Evolutionary conservation across 2,797 vertebrate genomes (phyloP).

Genomic region (Protosalanx chinensis): DNA sequence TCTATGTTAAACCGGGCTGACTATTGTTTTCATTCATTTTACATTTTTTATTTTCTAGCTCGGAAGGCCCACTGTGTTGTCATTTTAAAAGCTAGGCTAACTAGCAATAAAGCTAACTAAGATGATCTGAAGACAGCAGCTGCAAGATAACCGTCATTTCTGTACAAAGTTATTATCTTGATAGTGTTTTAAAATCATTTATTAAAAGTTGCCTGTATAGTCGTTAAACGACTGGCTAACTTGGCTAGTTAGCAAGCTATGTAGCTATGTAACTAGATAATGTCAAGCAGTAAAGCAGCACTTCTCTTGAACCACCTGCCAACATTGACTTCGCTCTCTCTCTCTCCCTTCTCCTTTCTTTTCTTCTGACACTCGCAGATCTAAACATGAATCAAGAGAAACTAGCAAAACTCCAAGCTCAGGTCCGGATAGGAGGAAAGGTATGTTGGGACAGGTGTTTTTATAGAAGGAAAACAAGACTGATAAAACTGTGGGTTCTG

Average conservation of each 20-base stretch:
- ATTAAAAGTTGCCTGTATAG: not conserved
- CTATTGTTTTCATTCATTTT: slow-evolving; percentile 3
- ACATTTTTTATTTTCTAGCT: slow-evolving; percentile 17
- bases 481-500: too few relatives aligned
- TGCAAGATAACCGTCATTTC: not conserved
- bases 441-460: slow-evolving; percentile 62
- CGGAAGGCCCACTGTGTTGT: slow-evolving; percentile 38
- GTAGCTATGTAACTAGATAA: not conserved
- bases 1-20: slow-evolving; percentile 5
- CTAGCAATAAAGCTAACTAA: not conserved
- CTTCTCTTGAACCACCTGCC: not conserved
- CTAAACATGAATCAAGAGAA: slow-evolving; percentile 95
- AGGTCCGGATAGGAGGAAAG: slow-evolving; percentile 99
- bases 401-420: slow-evolving; percentile 94
- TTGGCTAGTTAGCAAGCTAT: not conserved
- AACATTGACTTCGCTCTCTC: not conserved
- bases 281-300: not conserved
- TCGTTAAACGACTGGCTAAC: not conserved
- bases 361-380: slow-evolving; percentile 38
- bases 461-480: not conserved
- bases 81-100: slow-evolving; percentile 34
- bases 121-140: too few relatives aligned
- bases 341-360: not conserved
- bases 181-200: not conserved
- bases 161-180: not conserved